These are phyloP conservation scores for Pyrocoelia pectoralis DNA, from an alignment of 2,888 invertebrate genomes.

Conservation along the genomic window DNA sequence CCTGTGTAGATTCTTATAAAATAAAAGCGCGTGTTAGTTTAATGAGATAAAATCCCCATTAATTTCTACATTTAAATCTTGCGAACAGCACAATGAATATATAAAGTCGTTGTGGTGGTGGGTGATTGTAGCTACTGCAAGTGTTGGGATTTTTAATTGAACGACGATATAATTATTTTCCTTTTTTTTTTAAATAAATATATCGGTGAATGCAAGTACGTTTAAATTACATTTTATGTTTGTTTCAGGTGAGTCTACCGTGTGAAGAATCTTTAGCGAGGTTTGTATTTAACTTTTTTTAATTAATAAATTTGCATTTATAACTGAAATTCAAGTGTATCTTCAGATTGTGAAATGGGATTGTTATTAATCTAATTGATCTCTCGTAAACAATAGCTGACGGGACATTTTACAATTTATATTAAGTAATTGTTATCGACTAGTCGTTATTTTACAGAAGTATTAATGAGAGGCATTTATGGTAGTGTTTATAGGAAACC, in stretches of 20 bases:
- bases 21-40: constrained; percentile 41
- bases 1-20: constrained; percentile 10
- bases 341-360: too few species aligned
- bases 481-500: constrained; percentile 43
- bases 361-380: constrained; percentile 32
- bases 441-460: constrained; percentile 42
- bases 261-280: too few species aligned
- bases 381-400: constrained; percentile 36
- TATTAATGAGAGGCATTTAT: constrained; percentile 45
- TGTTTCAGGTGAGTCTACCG: constrained; percentile 20
- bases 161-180: constrained; percentile 52
- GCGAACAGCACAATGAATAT: constrained; percentile 52
- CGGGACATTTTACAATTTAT: constrained; percentile 37
- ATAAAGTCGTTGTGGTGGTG: constrained; percentile 39
- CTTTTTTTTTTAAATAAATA: not conserved
- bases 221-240: constrained; percentile 4
- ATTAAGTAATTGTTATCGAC: constrained; percentile 45
- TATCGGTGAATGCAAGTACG: not conserved
- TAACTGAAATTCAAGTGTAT: too few species aligned
- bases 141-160: constrained; percentile 51
- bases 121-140: constrained; percentile 49
- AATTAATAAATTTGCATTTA: too few species aligned
- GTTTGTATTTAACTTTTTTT: too few species aligned
- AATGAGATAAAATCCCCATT: constrained; percentile 56
- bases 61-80: constrained; percentile 52